Base-by-base conservation (phyloP, 2,888 invertebrate species). In the Andrena hattorfiana region DNA sequence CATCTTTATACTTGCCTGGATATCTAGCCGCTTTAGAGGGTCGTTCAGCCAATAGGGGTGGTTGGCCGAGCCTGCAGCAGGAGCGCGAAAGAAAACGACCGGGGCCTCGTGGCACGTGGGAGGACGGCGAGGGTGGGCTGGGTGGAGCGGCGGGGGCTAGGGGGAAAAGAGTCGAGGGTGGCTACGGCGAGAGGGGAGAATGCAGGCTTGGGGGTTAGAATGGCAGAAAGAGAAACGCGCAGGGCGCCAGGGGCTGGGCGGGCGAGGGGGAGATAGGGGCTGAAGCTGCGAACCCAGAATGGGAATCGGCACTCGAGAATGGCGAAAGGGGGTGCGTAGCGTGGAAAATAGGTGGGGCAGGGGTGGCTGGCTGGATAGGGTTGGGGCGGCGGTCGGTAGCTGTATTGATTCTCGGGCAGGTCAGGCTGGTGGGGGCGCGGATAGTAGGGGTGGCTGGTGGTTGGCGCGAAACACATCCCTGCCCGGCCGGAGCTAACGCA, bases 361-460 rank as follows among this genome's bases (percentile, higher is more conserved):
- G 76, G 76, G 70, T 70, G 83, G 87, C 75, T 78, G 89, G 87
- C 56, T 66, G 87, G 87, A 82, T 88, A 87, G 89, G 85, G 87
- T 90, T 88, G 92, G 90, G 90, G 92, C 90, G 89, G 91, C 89
- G 91, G 91, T 91, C 89, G 92, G 91, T 91, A 93, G 93, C 93
- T 93, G 93, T 94, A 94, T 93, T 93, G 93, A 93, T 94, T 94
- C 92, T 92, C 91, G 90, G 91, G 91, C 89, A 90, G 89, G 90
- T 90, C 89, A 89, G 84, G 83, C 78, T 89, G 87, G 90, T 88
- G 90, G 91, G 90, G 79, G 79, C 66, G 87, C 64, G 62, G 79
- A 62, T 35, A 86, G 81, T 77, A 83, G 63, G 85, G 77, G 56
- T 28, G 74, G 68, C 77, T 85, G 83, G 81, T 78, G 82, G 88